Evolutionary conservation across 1,140 invertebrate species (phyloP), one percentile per base, ranked within the genome.

Genomic region (Lucilia sericata): DNA sequence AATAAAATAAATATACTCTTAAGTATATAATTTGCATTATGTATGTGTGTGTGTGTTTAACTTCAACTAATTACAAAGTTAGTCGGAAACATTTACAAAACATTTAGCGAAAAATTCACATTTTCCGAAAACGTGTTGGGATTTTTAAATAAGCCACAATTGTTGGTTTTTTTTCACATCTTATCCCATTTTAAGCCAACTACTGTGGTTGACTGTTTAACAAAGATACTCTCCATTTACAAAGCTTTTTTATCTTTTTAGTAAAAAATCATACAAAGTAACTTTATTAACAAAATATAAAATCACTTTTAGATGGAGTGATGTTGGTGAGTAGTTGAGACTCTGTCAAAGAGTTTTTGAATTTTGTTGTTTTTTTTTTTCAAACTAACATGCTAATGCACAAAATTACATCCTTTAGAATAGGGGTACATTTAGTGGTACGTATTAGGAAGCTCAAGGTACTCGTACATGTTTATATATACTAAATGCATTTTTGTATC

Each of bases 31-130:
- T 55, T 55, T 55, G 12, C 25, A 30, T 1, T 30, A 30, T 30
- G 25, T 14, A 55, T 17, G 17, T 55, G 17, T 55, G 17, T 55
- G 5, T 7, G 42, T 0, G 42, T 55, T 55, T 55, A 1, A 13
- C 14, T 14, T n/a, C 19, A 88, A 87, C 88, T 90, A 89, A 89
- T 90, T 90, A 88, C 87, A 88, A 90, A 88, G 88, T 88, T 88
- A 80, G 85, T 60, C 87, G 88, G 88, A 90, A 90, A 87, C 88
- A 90, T 88, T 90, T 89, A 89, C 88, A 89, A 89, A 89, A 89
- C 88, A 89, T 89, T 89, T 89, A 88, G 88, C 87, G 82, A 87
- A 87, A 89, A 88, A 89, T 88, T 83, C 87, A 88, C 87, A 90
- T 88, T 90, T 89, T 83, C 87, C 65, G 84, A 86, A 86, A 87